phyloP scores from a whole-genome alignment of 2,113 vertebrate species.

The Formicarius rufipectus region DNA sequence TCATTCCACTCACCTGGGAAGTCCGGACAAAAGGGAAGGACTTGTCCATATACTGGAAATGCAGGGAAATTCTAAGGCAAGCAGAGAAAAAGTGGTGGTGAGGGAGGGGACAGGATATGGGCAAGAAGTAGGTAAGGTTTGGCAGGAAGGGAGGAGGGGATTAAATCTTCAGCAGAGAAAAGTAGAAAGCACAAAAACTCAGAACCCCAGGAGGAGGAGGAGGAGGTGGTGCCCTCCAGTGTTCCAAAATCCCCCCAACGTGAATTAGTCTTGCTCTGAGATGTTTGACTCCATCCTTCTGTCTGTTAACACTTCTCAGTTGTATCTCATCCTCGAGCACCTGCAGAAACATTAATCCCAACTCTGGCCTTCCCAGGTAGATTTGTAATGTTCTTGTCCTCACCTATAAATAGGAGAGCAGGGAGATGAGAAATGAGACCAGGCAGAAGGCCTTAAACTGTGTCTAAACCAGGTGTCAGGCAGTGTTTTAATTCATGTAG shows the following conservation, averaged over 20 bases:
- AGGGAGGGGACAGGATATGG: neutral
- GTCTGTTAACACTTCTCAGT: neutral
- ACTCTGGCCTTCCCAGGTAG: neutral
- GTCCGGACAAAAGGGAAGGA: neutral
- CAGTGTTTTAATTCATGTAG: neutral
- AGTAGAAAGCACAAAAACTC: neutral
- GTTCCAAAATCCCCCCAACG: neutral
- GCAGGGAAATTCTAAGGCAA: neutral
- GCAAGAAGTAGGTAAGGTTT: neutral
- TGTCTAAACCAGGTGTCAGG: neutral
- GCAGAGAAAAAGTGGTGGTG: neutral
- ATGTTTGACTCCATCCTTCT: neutral
- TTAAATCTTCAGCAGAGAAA: neutral
- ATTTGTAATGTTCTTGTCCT: neutral
- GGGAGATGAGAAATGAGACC: neutral
- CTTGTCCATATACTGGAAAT: neutral
- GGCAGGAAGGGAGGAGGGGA: neutral
- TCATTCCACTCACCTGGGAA: neutral
- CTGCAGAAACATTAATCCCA: neutral
- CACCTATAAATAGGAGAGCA: neutral
- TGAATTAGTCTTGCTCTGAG: neutral
- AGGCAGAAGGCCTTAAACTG: neutral
- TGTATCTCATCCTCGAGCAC: neutral
- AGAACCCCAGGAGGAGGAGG: neutral
- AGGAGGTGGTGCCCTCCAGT: neutral